A percentile compares a stretch with the other conserved stretches of the same genome.
These are phyloP conservation scores for Hedychridium roseum DNA, from an alignment of 2,888 invertebrate genomes.

Conservation along the genomic window DNA sequence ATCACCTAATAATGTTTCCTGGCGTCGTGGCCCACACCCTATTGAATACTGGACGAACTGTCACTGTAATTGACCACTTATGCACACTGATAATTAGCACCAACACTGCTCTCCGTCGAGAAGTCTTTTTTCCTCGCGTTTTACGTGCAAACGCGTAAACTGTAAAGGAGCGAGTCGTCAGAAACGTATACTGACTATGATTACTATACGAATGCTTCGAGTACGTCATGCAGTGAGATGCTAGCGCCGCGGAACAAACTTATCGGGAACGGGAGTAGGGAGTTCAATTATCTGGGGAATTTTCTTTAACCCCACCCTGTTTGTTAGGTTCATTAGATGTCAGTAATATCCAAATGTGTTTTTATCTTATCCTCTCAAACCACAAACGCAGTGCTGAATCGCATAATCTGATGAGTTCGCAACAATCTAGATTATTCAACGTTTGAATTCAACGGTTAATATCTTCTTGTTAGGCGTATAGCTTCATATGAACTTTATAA, in stretches of 20 bases:
- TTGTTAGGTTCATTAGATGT: too few species aligned
- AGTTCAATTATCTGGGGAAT: too few species aligned
- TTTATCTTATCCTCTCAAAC: too few species aligned
- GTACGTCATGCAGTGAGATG: constrained; percentile 45
- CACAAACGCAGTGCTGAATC: too few species aligned
- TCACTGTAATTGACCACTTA: constrained; percentile 31
- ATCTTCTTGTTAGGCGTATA: too few species aligned
- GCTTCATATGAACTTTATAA: too few species aligned
- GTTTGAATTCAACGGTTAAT: too few species aligned
- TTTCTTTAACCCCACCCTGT: too few species aligned
- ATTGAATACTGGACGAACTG: constrained; percentile 35
- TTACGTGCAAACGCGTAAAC: constrained; percentile 28
- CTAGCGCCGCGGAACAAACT: constrained; percentile 38
- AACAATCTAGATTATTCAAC: too few species aligned
- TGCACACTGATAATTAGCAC: constrained; percentile 18
- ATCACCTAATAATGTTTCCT: constrained; percentile 47
- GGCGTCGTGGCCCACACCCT: constrained; percentile 53
- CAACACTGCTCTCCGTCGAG: constrained; percentile 17
- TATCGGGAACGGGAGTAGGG: too few species aligned
- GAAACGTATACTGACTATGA: constrained; percentile 50
- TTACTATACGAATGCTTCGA: constrained; percentile 48
- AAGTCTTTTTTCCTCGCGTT: constrained; percentile 20
- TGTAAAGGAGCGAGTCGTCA: constrained; percentile 39
- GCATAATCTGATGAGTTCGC: too few species aligned
- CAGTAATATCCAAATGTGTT: too few species aligned